phyloP scores from a whole-genome alignment of 2,888 invertebrate genomes.

The Orchesella flavescens region DNA sequence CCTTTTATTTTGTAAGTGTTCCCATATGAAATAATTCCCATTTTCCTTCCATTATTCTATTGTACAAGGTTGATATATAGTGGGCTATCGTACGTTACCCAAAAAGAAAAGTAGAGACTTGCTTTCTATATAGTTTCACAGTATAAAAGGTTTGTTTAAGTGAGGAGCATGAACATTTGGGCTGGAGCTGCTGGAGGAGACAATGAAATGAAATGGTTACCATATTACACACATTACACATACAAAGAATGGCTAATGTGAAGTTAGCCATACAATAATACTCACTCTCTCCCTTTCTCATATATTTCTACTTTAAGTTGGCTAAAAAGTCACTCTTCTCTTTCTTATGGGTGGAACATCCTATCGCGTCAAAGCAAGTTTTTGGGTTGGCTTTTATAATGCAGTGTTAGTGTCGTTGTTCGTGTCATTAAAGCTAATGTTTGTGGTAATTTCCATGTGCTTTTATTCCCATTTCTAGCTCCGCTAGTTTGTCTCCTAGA shows the following conservation, averaged over 20 bases:
- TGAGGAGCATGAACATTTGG: background rate
- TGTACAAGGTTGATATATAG: background rate
- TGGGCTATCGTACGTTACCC: no score
- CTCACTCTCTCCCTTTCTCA: no score
- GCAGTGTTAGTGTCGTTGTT: conserved; percentile 33
- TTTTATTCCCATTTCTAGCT: conserved; percentile 30
- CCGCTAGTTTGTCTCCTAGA: background rate
- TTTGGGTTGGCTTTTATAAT: background rate
- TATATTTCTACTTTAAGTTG: no score
- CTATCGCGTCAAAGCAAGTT: background rate
- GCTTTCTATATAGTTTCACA: no score
- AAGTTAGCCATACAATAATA: background rate
- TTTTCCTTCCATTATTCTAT: conserved; percentile 5
- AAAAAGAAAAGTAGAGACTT: no score
- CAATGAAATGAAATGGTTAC: conserved; percentile 18
- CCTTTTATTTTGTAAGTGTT: background rate
- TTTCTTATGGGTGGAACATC: no score
- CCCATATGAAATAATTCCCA: conserved; percentile 13
- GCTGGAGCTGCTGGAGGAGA: conserved; percentile 2
- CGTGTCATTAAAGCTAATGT: conserved; percentile 55
- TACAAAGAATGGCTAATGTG: background rate
- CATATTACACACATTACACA: conserved; percentile 6
- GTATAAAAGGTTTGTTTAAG: no score
- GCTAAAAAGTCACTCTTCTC: no score
- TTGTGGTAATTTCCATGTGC: conserved; percentile 52